phyloP scores from a whole-genome alignment of 2,888 invertebrate genomes.

The Boloria selene region DNA sequence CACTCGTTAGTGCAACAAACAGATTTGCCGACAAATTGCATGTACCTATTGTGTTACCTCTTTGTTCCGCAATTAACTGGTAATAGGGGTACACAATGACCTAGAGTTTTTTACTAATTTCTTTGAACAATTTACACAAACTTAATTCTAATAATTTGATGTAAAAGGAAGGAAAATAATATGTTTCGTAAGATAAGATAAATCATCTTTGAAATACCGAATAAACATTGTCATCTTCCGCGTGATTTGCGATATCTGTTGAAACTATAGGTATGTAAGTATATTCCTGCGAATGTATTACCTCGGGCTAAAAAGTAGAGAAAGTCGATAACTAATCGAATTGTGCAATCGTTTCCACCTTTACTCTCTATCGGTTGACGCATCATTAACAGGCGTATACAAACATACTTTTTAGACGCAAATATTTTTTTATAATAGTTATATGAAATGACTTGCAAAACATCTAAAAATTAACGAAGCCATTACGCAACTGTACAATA shows the following conservation, averaged over 20 bases:
- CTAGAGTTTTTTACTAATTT: neutral
- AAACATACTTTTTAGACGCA: conserved; percentile 11
- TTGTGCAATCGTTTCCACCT: conserved; percentile 34
- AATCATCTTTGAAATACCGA: neutral
- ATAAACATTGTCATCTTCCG: conserved; percentile 13
- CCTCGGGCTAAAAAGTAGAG: conserved; percentile 28
- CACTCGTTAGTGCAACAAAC: conserved; percentile 51
- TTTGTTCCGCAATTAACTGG: conserved; percentile 54
- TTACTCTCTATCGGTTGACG: conserved; percentile 23
- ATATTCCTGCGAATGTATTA: conserved; percentile 11
- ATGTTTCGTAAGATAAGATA: conserved; percentile 7
- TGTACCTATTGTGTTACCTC: conserved; percentile 57
- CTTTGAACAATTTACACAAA: neutral
- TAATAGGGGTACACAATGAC: conserved; percentile 14
- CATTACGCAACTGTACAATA: conserved; percentile 24
- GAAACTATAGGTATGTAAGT: neutral
- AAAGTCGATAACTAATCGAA: conserved; percentile 35
- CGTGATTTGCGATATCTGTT: conserved; percentile 20
- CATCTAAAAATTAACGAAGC: conserved; percentile 8
- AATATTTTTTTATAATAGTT: conserved; percentile 29
- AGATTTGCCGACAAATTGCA: conserved; percentile 48
- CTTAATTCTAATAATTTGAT: neutral
- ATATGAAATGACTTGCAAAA: conserved; percentile 34
- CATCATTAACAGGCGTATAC: conserved; percentile 21
- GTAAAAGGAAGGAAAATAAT: conserved; percentile 1